Base-by-base conservation (phyloP, 2,113 vertebrate species). In the Saguinus imperator region DNA sequence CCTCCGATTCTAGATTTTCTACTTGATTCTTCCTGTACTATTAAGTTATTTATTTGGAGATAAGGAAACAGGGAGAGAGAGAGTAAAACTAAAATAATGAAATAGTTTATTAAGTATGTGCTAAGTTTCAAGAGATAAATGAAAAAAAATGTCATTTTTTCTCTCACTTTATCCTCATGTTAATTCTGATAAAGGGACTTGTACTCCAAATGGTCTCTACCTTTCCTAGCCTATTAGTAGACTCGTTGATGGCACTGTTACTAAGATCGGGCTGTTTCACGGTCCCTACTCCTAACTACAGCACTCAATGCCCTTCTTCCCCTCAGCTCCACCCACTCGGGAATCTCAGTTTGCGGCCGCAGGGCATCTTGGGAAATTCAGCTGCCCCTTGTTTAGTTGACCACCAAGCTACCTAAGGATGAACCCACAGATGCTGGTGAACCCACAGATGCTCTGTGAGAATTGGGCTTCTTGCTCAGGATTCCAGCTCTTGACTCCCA, bases 241-340 rank as follows among this genome's bases (percentile, higher is more conserved):
- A 29, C 50, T 64, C 7, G 17, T 32, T 11, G 9, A 37, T 7
- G 12, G 16, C 32, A 27, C 23, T 29, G 1, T 45, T 32, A 40
- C 23, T 37, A 14, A 72, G 21, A 21, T 40, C 17, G 27, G 3
- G 43, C 1, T 14, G 27, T 5, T 17, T 80, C 64, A 12, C 1
- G 12, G 35, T 48, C 21, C 21, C 5, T 11, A 21, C 18, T 50
- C 16, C 3, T 25, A n/a, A 52, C 23, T 37, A 3, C 2, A 4
- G 16, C 20, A n/a, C 20, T 75, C 13, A n/a, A n/a, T 0, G 4
- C 0, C 13, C 20, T 73, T 18, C 5, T 43, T 8, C 17, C 8
- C 18, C 0, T 32, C 21, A 5, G 0, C 8, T 11, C 1, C 20
- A 14, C 10, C 10, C 0, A 8, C 35, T 18, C 1, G 9, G 3